A percentile compares a stretch with the other conserved stretches of the same genome.
These are phyloP conservation scores for Nomada ferruginata DNA, from an alignment of 2,888 invertebrate genomes.

Conservation along the genomic window DNA sequence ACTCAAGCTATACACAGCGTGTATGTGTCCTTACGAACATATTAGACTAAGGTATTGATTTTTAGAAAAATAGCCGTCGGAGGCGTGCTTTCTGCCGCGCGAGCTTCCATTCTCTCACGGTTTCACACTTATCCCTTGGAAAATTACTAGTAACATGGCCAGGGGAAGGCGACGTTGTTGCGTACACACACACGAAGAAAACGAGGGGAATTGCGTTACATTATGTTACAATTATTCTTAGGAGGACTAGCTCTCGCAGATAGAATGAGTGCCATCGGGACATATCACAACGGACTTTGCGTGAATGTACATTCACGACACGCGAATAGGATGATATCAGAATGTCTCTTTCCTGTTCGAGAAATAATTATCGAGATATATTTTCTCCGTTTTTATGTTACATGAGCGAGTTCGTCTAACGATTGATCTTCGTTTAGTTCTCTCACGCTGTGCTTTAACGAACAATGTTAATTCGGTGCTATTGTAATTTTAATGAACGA, in stretches of 20 bases:
- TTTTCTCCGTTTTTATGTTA: background rate
- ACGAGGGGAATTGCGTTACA: background rate
- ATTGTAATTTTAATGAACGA: background rate
- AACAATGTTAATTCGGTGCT: background rate
- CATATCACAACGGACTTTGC: constrained; percentile 30
- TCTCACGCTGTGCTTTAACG: background rate
- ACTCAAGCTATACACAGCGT: constrained; percentile 67
- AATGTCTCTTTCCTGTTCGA: background rate
- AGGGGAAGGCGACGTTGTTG: background rate
- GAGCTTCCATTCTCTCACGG: constrained; percentile 23
- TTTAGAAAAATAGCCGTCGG: constrained; percentile 71
- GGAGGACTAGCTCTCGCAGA: constrained; percentile 44
- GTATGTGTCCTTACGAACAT: constrained; percentile 37
- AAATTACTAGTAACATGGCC: background rate
- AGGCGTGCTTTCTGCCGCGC: constrained; percentile 32
- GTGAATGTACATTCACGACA: background rate
- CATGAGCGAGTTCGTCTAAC: background rate
- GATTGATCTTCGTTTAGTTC: no score
- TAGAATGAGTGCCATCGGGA: constrained; percentile 5
- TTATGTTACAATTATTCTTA: constrained; percentile 32
- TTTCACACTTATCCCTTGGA: constrained; percentile 6
- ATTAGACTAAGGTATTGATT: constrained; percentile 51
- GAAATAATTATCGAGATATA: background rate
- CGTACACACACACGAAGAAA: background rate
- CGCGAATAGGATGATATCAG: background rate